Base-by-base conservation (phyloP, 1,140 invertebrate genomes). In the Drosophila jambulina region DNA sequence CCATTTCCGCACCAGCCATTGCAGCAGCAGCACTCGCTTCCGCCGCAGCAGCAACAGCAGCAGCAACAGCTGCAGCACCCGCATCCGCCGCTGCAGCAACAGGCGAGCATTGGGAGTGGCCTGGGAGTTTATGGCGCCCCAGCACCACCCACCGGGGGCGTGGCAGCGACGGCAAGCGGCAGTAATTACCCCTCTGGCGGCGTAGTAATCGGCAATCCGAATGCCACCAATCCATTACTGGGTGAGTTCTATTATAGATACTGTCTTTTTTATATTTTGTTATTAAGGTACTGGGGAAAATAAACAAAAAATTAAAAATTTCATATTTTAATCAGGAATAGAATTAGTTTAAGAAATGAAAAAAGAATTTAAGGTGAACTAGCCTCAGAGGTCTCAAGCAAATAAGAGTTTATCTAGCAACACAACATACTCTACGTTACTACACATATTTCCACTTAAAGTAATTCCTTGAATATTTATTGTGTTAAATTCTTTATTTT, bases 191-290 rank as follows among this genome's bases (percentile, higher is more conserved):
- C 90, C 17, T 74, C 78, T 34, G 90, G 90, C 38, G 90, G 90
- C 36, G 90, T 91, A 9, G 90, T 91, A 65, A 91, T 91, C 74
- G 90, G 90, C 61, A 91, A 91, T 83, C 90, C 90, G 29, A 91
- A 91, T 86, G 84, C 90, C 59, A 82, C 84, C 64, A 91, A 91
- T 91, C 90, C 90, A 77, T 90, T 91, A 77, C 82, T 91, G 64
- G 90, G 90, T 91, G 57, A 91, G 90, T 90, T 54, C 15, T 49
- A 56, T 64, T 38, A 56, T 23, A 34, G 17, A 49, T 61, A 13
- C 2, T 42, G 17, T 17, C 7, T 3, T 21, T 21, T 17, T 29
- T 29, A n/a, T 21, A 21, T 46, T 63, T 62, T 42, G 2, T 45
- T 49, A 38, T 4, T 4, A 23, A 10, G 10, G 10, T 32, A 68